Base-by-base conservation (phyloP, 2,797 vertebrate species). In the Columba guinea region DNA sequence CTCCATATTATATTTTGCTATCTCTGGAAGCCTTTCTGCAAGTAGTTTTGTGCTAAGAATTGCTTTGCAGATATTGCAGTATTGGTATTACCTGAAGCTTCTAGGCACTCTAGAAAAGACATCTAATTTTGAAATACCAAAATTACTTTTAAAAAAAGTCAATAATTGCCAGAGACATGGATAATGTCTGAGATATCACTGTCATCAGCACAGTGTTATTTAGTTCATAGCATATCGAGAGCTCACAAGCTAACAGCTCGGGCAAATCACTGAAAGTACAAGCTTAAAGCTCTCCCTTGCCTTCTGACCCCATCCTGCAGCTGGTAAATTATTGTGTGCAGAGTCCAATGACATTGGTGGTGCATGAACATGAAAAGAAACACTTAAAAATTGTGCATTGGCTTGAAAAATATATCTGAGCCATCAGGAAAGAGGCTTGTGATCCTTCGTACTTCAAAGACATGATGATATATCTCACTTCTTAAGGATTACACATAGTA, bases 381-480 rank as follows among this genome's bases (percentile, higher is more conserved):
- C 68, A 30, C 64, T 84, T 89, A 5, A 65, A 79, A 85, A 74
- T 12, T 94, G 64, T 55, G 58, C 53, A 13, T 20, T 68, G 83
- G 32, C 68, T 52, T 75, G 48, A 70, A 81, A 95, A 85, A 74
- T 37, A 1, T 37, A 70, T 83, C 74, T 91, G 16, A 59, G 35
- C 46, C 64, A 77, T 63, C 80, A 76, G 69, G 41, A 91, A 64
- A 65, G 67, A 81, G 27, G 44, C 70, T 90, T 73, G 55, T 73
- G 76, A 60, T 65, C 74, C 65, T 94, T 84, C 92, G 58, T 62
- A 52, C 85, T 93, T 93, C 83, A 94, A 84, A 92, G 76, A 67
- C 51, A 34, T 10, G 71, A 84, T n/a, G 65, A 96, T 94, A 92
- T 87, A 95, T 95, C 84, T 94, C 56, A 49, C 71, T 93, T 73